Percentiles rank a stretch among this genome's conserved stretches.
These are phyloP conservation scores for Notoglanidium macrostoma DNA, from an alignment of 2,797 vertebrate species.

Conservation along the genomic window DNA sequence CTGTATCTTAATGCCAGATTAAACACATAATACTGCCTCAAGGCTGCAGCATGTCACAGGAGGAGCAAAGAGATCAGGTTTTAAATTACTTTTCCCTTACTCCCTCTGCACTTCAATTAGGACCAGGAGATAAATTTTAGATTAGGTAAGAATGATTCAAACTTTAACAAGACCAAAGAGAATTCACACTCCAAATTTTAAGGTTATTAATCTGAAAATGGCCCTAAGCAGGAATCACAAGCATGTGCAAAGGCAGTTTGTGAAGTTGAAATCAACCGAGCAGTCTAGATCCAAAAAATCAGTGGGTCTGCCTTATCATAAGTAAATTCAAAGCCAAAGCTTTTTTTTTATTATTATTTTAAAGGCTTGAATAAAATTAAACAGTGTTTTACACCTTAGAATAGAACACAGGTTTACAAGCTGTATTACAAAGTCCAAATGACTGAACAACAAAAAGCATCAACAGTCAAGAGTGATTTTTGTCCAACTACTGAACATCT, in stretches of 20 bases:
- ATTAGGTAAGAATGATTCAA: slow-evolving; percentile 38
- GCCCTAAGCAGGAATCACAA: neutral
- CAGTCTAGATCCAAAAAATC: neutral
- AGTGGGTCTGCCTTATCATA: neutral
- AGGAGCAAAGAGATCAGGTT: slow-evolving; percentile 35
- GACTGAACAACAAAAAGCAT: neutral
- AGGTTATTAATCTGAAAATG: slow-evolving; percentile 13
- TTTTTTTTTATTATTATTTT: no score
- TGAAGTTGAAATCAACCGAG: neutral
- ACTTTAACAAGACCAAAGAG: slow-evolving; percentile 25
- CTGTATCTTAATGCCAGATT: slow-evolving; percentile 7
- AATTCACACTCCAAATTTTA: slow-evolving; percentile 15
- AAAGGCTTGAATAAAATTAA: neutral
- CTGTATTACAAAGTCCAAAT: neutral
- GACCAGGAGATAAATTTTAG: slow-evolving; percentile 48
- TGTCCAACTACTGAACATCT: neutral
- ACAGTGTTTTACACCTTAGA: neutral
- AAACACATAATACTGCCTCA: slow-evolving; percentile 18
- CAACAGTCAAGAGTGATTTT: neutral
- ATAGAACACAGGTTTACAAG: neutral
- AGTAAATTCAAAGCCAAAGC: neutral
- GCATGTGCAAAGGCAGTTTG: neutral
- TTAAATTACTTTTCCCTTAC: slow-evolving; percentile 36
- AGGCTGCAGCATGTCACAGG: slow-evolving; percentile 18
- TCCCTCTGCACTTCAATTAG: slow-evolving; percentile 45